Evolutionary conservation across 2,797 vertebrate species (phyloP).

Genomic region (Coregonus sp.): DNA sequence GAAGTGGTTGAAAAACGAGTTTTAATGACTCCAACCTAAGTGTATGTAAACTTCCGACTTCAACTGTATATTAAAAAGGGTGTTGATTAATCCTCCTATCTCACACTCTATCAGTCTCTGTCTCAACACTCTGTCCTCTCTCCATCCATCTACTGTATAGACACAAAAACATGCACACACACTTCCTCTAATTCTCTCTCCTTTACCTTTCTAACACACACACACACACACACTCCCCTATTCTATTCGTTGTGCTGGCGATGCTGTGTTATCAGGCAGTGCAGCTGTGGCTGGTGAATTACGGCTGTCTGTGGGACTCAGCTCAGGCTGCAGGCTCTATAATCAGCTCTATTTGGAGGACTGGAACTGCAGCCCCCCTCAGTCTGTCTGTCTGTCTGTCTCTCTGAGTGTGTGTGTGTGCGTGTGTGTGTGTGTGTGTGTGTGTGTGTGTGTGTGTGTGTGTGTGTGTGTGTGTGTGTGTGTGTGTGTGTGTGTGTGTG

Average conservation of each 20-base stretch:
- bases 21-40: no score
- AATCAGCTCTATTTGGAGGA: slow-evolving; percentile 50
- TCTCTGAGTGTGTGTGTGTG: no score
- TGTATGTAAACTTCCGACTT: neutral
- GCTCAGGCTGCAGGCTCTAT: slow-evolving; percentile 45
- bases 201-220: neutral
- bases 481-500: no score
- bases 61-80: neutral
- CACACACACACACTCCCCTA: slow-evolving; percentile 16
- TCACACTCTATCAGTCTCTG: neutral
- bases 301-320: slow-evolving; percentile 33
- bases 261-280: slow-evolving; percentile 43
- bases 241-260: neutral
- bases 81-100: neutral
- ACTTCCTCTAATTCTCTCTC: neutral
- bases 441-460: no score
- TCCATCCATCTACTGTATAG: neutral
- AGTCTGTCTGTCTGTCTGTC: no score
- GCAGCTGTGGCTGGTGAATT: slow-evolving; percentile 52
- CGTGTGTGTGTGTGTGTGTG: no score
- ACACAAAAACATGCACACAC: neutral
- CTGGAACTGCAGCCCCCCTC: slow-evolving; percentile 8
- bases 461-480: no score
- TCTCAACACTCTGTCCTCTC: neutral
- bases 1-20: no score